Evolutionary conservation across 37 sponge, comb jelly and placozoan genomes (phyloP), one percentile per base, ranked within the genome.

Genomic region (Ephydatia muelleri): DNA sequence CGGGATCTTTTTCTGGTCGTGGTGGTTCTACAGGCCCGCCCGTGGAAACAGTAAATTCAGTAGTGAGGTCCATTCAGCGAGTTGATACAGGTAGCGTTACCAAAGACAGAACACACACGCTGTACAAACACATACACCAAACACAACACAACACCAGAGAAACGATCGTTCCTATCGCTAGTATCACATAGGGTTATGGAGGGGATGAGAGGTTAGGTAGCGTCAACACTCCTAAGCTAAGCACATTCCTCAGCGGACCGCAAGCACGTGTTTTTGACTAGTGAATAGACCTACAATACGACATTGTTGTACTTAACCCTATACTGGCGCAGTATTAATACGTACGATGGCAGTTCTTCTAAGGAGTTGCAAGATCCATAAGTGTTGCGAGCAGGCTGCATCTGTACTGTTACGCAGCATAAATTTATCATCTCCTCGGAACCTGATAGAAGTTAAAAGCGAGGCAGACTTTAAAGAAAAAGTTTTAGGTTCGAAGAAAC

Each of bases 1-100:
- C 96, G 29, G 84, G 88, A 6, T 93, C 93, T 64, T 91, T 90
- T 26, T 74, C 90, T 29, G 83, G 87, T 4, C 72, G 36, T 12
- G 76, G 49, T 30, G 80, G 80, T 19, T 83, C 84, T 11, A 77
- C 78, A 19, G 86, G 64, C 0, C 86, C 86, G 27, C 34, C 83
- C 25, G 43, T 25, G 68, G 76, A 43, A 43, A 43, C 47, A 43
- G 47, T 25, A 26, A 57, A 78, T 8, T 78, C 79, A 30, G 48
- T 34, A 73, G 34, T 12, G 3, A 30, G 34, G 36, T 32, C 74
- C 34, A 69, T 26, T 69, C 22, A 73, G 74, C 3, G 30, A 36
- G 22, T 73, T 36, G 36, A 73, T 73, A 36, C 23, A 22, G 30
- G 34, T 73, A 36, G 74, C 31, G 74, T 32, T 32, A 73, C 36